phyloP scores from a whole-genome alignment of 2,888 invertebrate genomes.

The Andrena camellia region DNA sequence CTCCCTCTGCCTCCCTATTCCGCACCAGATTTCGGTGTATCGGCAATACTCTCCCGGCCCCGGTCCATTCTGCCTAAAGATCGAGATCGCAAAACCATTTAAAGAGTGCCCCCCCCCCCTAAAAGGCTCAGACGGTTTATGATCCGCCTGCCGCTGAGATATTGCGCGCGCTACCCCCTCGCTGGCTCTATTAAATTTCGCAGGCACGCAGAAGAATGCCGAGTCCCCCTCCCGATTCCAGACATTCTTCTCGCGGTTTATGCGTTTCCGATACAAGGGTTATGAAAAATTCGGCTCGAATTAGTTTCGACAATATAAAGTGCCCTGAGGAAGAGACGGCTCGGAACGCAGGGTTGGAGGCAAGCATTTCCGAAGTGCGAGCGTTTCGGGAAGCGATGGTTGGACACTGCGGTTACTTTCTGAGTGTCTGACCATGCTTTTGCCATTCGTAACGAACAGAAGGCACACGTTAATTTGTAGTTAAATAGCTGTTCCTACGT shows the following conservation, averaged over 20 bases:
- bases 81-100: conserved; percentile 55
- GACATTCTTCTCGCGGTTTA: conserved; percentile 16
- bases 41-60: background rate
- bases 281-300: conserved; percentile 12
- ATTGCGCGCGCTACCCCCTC: background rate
- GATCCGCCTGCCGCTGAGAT: conserved; percentile 33
- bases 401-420: background rate
- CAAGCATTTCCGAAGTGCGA: background rate
- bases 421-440: too few species aligned
- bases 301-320: background rate
- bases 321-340: background rate
- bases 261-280: conserved; percentile 20
- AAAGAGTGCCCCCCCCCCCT: conserved; percentile 33
- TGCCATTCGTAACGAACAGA: too few species aligned
- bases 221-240: background rate
- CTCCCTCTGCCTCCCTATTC: background rate
- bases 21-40: background rate
- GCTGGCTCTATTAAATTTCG: conserved; percentile 28
- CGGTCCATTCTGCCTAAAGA: conserved; percentile 16
- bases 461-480: background rate
- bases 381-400: background rate
- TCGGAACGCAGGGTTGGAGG: background rate
- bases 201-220: conserved; percentile 27
- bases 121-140: conserved; percentile 44
- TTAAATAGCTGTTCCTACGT: background rate